A percentile compares a stretch with the other conserved stretches of the same genome.
These are phyloP conservation scores for Microctenopoma stevenorrisi DNA, from an alignment of 2,797 vertebrate genomes.

Conservation along the genomic window DNA sequence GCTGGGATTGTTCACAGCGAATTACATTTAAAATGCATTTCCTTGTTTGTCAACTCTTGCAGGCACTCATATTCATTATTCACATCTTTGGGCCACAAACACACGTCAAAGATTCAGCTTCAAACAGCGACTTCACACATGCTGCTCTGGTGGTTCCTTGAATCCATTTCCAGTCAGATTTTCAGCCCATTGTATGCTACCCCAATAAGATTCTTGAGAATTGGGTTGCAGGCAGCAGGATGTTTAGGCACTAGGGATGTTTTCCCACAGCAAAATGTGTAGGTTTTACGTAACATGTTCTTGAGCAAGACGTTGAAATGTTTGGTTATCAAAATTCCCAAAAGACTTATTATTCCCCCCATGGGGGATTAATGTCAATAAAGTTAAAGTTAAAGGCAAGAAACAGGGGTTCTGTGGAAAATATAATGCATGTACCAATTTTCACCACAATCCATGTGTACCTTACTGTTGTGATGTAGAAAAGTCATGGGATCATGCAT, in stretches of 20 bases:
- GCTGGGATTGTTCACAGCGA: background rate
- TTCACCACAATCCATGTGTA: no score
- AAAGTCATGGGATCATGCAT: no score
- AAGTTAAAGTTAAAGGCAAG: background rate
- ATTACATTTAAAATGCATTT: constrained; percentile 10
- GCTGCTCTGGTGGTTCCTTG: constrained; percentile 27
- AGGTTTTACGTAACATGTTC: background rate
- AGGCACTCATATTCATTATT: constrained; percentile 26
- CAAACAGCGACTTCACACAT: constrained; percentile 32
- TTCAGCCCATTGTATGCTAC: constrained; percentile 26
- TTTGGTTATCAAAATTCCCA: background rate
- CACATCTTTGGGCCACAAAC: constrained; percentile 26
- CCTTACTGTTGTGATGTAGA: no score
- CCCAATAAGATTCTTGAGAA: constrained; percentile 34
- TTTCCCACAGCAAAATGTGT: constrained; percentile 8
- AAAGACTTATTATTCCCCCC: background rate
- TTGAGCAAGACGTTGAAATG: background rate
- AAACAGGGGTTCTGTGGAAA: background rate
- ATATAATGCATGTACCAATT: no score
- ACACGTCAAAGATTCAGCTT: constrained; percentile 23
- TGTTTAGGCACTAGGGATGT: constrained; percentile 24
- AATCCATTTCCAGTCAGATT: constrained; percentile 25
- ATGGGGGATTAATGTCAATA: no score
- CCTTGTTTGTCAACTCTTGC: constrained; percentile 24
- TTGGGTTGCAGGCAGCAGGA: constrained; percentile 2